Evolutionary conservation across 2,888 invertebrate genomes (phyloP).

Genomic region (Hypercompe scribonia): DNA sequence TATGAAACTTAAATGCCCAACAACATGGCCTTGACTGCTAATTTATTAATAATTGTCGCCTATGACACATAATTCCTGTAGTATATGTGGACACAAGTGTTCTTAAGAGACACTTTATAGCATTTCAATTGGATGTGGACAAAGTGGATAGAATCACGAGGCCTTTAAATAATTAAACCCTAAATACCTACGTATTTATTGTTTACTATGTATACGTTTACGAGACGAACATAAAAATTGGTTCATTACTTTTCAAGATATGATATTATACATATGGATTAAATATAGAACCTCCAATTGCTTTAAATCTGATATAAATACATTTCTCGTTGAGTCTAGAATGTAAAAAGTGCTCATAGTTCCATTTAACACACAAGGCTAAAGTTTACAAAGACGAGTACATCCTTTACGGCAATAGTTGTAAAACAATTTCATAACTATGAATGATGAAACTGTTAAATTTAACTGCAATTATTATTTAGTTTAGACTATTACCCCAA

Average conservation of each 20-base stretch:
- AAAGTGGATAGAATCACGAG: too few relatives aligned
- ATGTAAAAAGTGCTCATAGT: background rate
- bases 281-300: background rate
- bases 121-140: too few relatives aligned
- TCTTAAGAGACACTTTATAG: background rate
- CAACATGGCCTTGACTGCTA: background rate
- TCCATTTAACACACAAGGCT: background rate
- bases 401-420: conserved; percentile 3
- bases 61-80: background rate
- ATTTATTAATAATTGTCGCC: background rate
- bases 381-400: background rate
- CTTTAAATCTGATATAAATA: background rate
- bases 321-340: background rate
- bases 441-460: conserved; percentile 1
- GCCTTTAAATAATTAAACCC: too few relatives aligned
- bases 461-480: background rate
- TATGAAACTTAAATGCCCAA: background rate
- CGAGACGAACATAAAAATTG: background rate
- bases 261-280: background rate
- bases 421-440: background rate
- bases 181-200: too few relatives aligned
- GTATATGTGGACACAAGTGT: too few relatives aligned
- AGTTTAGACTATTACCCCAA: background rate
- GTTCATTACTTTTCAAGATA: background rate
- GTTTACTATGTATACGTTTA: too few relatives aligned